Evolutionary conservation across 2,113 vertebrate genomes (phyloP), one percentile per base, ranked within the genome.

Genomic region (Diphyllodes magnificus): DNA sequence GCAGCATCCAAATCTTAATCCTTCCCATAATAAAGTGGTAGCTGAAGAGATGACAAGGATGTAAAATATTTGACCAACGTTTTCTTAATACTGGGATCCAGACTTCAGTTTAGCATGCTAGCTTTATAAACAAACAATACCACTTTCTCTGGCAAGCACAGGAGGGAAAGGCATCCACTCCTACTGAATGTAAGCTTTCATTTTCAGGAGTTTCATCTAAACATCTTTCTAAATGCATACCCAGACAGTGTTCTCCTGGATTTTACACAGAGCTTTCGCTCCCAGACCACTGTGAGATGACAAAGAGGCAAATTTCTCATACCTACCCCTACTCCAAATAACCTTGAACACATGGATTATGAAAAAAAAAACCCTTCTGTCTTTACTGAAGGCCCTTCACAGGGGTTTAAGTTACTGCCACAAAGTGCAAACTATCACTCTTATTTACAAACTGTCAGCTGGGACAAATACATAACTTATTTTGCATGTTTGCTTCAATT

Each of bases 31-130:
- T 92, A 92, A 94, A 88, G 95, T 94, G 88, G 92, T 87, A 95
- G 71, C 57, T 94, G 91, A 97, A 95, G 88, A 92, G 95, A 96
- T 92, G 85, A 90, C 91, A 95, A 96, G 83, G 91, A 93, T 86
- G 56, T 93, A 88, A 94, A 96, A 92, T 93, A 96, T 93, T 93
- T 95, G 78, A 95, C 91, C 78, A 95, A 86, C 25, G 4, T 63
- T 94, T 92, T 82, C 73, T 90, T 95, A 91, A 86, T 94, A 93
- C 33, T 94, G 83, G 49, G 75, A 97, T 82, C 87, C 88, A 90
- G 69, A 53, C 22, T 95, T 68, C 30, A 89, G 78, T 76, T 84
- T 72, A 88, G 60, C n/a, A 78, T 44, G 44, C 71, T 73, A 54
- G 75, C 30, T 96, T 93, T 91, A 96, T 90, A 93, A 95, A 92